These are phyloP conservation scores for Ophioninae sp. DNA, from an alignment of 2,888 invertebrate species.

Conservation along the genomic window DNA sequence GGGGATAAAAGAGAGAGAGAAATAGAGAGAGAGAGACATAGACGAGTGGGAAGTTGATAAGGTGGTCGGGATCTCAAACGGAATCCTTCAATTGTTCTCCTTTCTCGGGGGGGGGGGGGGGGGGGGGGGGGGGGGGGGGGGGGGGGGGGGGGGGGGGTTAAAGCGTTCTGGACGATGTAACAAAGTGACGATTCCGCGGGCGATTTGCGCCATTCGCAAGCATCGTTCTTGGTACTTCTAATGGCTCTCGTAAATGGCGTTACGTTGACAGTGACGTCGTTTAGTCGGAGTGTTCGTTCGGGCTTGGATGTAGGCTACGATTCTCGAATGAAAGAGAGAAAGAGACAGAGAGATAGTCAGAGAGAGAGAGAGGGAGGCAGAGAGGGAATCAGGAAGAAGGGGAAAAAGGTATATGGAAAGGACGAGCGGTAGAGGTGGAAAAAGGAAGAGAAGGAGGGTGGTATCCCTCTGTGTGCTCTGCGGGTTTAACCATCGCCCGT, in stretches of 20 bases:
- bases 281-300: constrained; percentile 25
- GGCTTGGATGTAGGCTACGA: constrained; percentile 17
- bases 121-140: too few species aligned
- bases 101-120: too few species aligned
- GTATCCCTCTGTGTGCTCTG: constrained; percentile 13
- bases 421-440: neutral
- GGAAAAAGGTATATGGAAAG: neutral
- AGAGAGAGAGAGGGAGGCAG: neutral
- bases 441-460: neutral
- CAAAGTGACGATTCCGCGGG: constrained; percentile 73
- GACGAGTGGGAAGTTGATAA: neutral
- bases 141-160: constrained; percentile 43
- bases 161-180: constrained; percentile 61
- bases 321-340: constrained; percentile 16
- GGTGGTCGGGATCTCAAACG: too few species aligned
- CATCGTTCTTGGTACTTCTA: constrained; percentile 67
- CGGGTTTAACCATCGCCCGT: constrained; percentile 40
- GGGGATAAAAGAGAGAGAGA: neutral
- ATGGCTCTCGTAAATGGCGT: constrained; percentile 71
- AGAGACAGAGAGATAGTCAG: neutral
- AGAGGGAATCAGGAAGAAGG: neutral
- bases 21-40: constrained; percentile 4
- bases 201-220: constrained; percentile 70
- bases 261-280: constrained; percentile 69
- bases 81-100: too few species aligned